A percentile compares a stretch with the other conserved stretches of the same genome.
Conservation (phyloP, 92 coral and sea anemone genomes). For the Parazoanthus swiftii region DNA sequence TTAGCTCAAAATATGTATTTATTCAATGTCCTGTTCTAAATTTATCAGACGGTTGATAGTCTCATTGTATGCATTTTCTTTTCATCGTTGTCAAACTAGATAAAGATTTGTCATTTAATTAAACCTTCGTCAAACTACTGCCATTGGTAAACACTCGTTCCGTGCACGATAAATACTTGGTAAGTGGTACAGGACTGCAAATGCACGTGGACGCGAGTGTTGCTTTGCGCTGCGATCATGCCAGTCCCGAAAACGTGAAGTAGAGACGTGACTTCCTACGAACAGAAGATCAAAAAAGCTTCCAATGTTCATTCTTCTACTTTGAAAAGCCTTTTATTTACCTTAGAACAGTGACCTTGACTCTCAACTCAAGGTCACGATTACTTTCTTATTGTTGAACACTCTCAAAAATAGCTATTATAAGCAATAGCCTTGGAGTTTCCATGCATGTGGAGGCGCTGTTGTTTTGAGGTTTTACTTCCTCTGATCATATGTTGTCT, state of each 20-base stretch:
- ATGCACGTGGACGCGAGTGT: not conserved
- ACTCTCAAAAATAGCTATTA: not conserved
- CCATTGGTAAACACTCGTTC: not conserved
- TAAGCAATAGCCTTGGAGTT: not conserved
- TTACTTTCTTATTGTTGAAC: not conserved
- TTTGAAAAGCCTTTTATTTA: conserved; percentile 18
- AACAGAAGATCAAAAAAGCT: not conserved
- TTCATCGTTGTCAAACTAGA: not conserved
- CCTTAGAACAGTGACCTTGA: conserved; percentile 24
- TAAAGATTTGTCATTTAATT: not conserved
- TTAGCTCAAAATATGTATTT: not conserved
- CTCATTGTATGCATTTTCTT: not conserved
- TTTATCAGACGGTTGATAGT: conserved; percentile 1
- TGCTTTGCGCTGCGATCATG: not conserved
- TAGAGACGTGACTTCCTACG: not conserved
- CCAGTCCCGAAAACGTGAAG: not conserved
- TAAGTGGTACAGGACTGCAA: not conserved
- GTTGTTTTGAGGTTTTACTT: conserved; percentile 24
- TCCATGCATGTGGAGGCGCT: not conserved
- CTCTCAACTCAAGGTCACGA: conserved; percentile 11
- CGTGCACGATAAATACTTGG: not conserved
- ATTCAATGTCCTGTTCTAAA: not conserved
- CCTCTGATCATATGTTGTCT: conserved; percentile 21
- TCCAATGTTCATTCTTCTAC: not conserved
- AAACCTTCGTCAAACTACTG: not conserved